phyloP scores from a whole-genome alignment of 2,113 vertebrate species.

The Sterna hirundo region DNA sequence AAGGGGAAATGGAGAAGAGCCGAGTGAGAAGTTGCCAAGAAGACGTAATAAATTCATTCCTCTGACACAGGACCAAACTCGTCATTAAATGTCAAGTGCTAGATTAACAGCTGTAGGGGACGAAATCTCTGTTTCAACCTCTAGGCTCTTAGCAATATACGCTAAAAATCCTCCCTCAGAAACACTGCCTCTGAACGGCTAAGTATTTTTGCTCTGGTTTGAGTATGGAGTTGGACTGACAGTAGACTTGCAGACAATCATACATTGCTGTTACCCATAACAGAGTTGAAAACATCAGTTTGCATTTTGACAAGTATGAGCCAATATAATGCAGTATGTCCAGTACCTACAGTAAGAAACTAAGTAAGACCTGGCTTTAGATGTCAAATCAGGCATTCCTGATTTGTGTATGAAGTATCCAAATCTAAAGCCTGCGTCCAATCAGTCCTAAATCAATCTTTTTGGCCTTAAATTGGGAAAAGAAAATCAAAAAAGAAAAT shows the following conservation, averaged over 20 bases:
- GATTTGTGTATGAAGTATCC: not conserved
- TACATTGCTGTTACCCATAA: not conserved
- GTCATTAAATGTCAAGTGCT: conserved; percentile 24
- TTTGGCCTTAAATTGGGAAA: not conserved
- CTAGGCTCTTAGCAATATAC: not conserved
- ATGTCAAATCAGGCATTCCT: not conserved
- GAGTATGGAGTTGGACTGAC: not conserved
- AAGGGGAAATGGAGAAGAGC: not conserved
- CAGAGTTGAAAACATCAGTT: not conserved
- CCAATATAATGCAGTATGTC: not conserved
- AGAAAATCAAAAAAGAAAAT: not conserved
- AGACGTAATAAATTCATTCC: not conserved
- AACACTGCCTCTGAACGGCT: not conserved
- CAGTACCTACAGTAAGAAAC: no score
- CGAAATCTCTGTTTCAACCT: not conserved
- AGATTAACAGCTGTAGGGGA: conserved; percentile 23
- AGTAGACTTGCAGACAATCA: not conserved
- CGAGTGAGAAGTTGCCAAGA: not conserved
- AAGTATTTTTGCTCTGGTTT: not conserved
- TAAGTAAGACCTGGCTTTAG: not conserved
- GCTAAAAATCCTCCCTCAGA: not conserved
- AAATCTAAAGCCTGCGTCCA: not conserved
- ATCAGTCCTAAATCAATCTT: not conserved
- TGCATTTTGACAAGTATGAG: not conserved
- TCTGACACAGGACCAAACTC: not conserved